Evolutionary conservation across 2,888 invertebrate species (phyloP).

Genomic region (Dynastes tityus): DNA sequence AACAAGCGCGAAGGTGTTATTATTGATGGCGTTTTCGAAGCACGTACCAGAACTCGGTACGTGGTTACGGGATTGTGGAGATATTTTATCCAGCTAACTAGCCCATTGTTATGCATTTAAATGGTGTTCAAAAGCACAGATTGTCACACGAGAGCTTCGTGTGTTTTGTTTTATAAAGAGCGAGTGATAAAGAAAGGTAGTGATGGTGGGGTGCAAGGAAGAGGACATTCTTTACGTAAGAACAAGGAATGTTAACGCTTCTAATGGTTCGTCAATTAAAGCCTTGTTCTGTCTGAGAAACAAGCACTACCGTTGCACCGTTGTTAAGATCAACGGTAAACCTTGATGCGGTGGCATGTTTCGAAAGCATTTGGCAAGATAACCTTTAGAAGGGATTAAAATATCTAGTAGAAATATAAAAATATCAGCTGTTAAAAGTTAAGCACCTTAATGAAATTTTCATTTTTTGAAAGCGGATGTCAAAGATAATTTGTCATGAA

Average conservation of each 20-base stretch:
- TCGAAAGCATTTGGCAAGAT: neutral
- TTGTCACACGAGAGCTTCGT: neutral
- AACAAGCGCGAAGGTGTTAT: slow-evolving; percentile 21
- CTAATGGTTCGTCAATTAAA: slow-evolving; percentile 12
- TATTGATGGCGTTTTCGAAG: slow-evolving; percentile 21
- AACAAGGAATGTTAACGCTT: neutral
- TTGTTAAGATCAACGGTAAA: slow-evolving; percentile 4
- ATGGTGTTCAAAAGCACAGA: neutral
- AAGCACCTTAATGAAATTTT: no score
- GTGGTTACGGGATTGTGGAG: neutral
- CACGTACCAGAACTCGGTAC: neutral
- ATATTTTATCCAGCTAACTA: slow-evolving; percentile 7
- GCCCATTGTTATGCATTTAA: slow-evolving; percentile 21
- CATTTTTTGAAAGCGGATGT: no score
- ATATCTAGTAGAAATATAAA: no score
- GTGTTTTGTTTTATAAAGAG: no score
- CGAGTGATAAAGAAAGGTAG: no score
- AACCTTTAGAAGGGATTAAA: neutral
- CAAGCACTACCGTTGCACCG: no score
- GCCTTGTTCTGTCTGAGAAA: neutral
- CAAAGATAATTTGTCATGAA: no score
- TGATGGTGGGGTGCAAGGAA: neutral
- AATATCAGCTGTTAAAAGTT: no score
- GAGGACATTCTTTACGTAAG: neutral
- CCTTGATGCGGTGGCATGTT: neutral